Base-by-base conservation (phyloP, 2,888 invertebrate genomes). In the Epistrophe grossulariae region DNA sequence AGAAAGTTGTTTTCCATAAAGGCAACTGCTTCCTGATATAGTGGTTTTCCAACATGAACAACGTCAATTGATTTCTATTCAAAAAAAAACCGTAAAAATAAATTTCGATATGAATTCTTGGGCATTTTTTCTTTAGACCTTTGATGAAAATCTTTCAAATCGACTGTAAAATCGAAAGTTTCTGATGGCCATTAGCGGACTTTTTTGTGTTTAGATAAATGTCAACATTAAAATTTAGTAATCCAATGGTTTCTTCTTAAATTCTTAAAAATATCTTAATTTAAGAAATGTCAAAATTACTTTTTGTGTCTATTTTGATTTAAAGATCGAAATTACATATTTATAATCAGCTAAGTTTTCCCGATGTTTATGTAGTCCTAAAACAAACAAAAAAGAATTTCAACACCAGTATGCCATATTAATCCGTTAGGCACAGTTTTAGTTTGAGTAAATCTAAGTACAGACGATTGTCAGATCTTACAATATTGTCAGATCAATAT, bases 1-100 rank as follows among this genome's bases (percentile, higher is more conserved):
- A 77, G 38, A 57, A 40, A 85, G 11, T 62, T 73, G 1, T 19
- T 43, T n/a, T 45, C 48, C 81, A 85, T 82, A 28, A 85, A 85
- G 3, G 17, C 11, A 11, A 81, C 43, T 4, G 81, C 81, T 59
- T 85, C 78, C 0, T 31, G 40, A 15, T 52, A 85, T 45, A 38
- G 68, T 2, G 77, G n/a, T 19, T 57, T 73, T 11, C 13, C 7
- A 5, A 82, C 74, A 19, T n/a, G 28, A 28, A 64, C 62, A n/a
- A 85, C 55, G 9, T 81, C 78, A 15, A 85, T 40, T 38, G 24
- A 1, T n/a, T 78, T 78, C 59, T 84, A 13, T 38, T 17, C 11
- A 43, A 35, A 70, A 28, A 1, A 2, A 17, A 11, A 17, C 40
- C n/a, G 10, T 1, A 24, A 7, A 50, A 38, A 13, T 24, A 19